A percentile compares a stretch with the other conserved stretches of the same genome.
phyloP scores from a whole-genome alignment of 2,797 vertebrate species.

The Vespertilio murinus region DNA sequence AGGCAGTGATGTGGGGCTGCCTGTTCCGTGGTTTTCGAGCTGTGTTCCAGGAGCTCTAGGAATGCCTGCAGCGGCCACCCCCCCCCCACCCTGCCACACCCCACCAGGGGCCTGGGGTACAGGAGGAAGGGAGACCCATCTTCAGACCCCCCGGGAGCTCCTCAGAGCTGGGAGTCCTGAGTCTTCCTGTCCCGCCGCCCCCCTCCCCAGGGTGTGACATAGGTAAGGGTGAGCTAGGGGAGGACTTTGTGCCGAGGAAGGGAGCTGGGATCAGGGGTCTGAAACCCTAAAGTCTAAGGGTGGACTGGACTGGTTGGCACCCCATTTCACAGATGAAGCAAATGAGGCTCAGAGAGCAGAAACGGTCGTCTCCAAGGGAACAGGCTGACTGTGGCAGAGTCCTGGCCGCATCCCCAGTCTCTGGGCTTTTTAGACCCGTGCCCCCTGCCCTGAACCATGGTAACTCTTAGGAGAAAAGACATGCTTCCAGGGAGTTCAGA shows the following conservation, averaged over 20 bases:
- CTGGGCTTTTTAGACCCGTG: not conserved
- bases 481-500: not conserved
- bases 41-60: not conserved
- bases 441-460: not conserved
- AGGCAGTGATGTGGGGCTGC: not conserved
- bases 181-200: not conserved
- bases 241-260: not conserved
- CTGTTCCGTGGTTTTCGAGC: not conserved
- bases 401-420: not conserved
- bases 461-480: not conserved
- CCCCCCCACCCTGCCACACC: accelerated
- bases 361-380: not conserved
- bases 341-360: not conserved
- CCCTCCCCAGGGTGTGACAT: accelerated
- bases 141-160: not conserved
- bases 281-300: not conserved
- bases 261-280: too few relatives aligned
- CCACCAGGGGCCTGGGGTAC: too few relatives aligned
- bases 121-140: not conserved
- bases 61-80: not conserved
- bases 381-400: not conserved
- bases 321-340: not conserved
- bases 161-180: not conserved
- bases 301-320: not conserved
- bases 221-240: not conserved